Conservation (phyloP, 2,888 invertebrate genomes). For the Nomada goodeniana region DNA sequence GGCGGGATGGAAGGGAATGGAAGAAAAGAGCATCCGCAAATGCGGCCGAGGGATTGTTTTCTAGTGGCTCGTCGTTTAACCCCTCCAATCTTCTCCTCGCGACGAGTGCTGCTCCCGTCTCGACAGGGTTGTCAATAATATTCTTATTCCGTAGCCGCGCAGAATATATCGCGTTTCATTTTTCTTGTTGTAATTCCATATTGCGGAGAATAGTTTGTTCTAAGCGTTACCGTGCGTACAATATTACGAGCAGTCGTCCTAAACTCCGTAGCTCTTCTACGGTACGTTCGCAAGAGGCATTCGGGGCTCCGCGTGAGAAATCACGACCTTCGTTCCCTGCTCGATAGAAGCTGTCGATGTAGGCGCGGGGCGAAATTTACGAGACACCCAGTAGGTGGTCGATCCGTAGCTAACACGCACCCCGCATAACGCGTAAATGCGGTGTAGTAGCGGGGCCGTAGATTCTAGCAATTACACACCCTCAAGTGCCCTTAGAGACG, state of each 20-base stretch:
- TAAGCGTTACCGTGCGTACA: too few relatives aligned
- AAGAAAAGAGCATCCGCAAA: slow-evolving; percentile 83
- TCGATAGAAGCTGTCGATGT: background rate
- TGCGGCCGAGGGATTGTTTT: slow-evolving; percentile 78
- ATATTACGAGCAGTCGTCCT: too few relatives aligned
- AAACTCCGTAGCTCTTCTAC: background rate
- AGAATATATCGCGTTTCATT: too few relatives aligned
- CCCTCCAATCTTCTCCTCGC: slow-evolving; percentile 74
- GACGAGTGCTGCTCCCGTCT: slow-evolving; percentile 52
- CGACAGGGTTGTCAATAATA: slow-evolving; percentile 64
- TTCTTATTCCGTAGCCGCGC: slow-evolving; percentile 38
- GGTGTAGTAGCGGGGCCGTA: slow-evolving; percentile 82
- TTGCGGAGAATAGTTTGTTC: too few relatives aligned
- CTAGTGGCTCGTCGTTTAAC: slow-evolving; percentile 83
- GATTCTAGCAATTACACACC: slow-evolving; percentile 84
- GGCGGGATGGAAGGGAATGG: slow-evolving; percentile 59
- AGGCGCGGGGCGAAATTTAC: slow-evolving; percentile 37
- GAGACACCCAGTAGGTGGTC: slow-evolving; percentile 77
- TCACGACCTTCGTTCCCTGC: background rate
- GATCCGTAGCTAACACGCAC: slow-evolving; percentile 74
- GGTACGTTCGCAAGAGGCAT: too few relatives aligned
- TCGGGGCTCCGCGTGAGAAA: background rate
- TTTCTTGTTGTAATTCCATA: too few relatives aligned
- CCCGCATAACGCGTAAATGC: slow-evolving; percentile 79
- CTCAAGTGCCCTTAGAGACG: slow-evolving; percentile 82